phyloP scores from a whole-genome alignment of 2,797 vertebrate genomes.

The Prionace glauca region DNA sequence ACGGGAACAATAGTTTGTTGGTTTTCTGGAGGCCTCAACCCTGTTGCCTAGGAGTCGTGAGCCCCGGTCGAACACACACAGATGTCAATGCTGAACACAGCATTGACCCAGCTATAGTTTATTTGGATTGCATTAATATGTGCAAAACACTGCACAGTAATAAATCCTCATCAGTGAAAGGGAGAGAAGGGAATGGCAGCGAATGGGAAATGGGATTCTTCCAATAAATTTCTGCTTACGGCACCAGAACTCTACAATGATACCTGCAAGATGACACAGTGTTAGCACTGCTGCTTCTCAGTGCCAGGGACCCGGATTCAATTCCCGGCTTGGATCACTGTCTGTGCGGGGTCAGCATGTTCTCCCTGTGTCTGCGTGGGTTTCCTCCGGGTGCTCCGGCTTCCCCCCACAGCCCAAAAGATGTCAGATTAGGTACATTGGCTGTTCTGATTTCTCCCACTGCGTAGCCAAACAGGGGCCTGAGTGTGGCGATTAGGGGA shows the following conservation, averaged over 20 bases:
- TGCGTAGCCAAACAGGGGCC: no score
- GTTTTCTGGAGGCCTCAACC: neutral
- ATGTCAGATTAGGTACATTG: no score
- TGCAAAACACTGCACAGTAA: constrained; percentile 42
- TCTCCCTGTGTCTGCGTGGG: no score
- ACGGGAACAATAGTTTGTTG: neutral
- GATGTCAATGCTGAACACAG: neutral
- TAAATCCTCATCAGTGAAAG: constrained; percentile 37
- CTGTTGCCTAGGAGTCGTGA: neutral
- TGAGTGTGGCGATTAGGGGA: no score
- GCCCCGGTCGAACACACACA: neutral
- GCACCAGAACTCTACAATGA: constrained; percentile 33
- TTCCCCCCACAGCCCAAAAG: no score
- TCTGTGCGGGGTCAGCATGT: no score
- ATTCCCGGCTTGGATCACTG: no score
- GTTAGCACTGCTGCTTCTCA: no score
- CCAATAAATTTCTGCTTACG: constrained; percentile 40
- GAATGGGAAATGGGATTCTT: neutral
- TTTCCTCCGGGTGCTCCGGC: no score
- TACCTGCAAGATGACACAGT: no score
- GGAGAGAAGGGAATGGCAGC: constrained; percentile 26
- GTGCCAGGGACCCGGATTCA: no score
- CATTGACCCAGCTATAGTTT: neutral
- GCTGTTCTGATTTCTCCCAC: no score
- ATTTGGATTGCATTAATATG: constrained; percentile 39